phyloP scores from a whole-genome alignment of 2,888 invertebrate species.

The Eupithecia vulgata region DNA sequence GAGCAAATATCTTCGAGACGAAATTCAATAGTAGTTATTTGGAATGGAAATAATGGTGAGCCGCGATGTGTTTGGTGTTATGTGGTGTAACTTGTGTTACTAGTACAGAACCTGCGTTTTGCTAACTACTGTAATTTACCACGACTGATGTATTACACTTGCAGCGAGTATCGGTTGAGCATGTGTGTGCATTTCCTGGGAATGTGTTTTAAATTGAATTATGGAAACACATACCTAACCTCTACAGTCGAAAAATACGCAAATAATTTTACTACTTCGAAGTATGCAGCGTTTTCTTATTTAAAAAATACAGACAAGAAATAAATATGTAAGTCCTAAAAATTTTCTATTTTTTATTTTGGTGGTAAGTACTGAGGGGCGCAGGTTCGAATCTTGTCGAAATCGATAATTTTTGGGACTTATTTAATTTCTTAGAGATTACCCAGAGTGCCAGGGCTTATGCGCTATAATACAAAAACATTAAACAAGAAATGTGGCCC shows the following conservation, averaged over 20 bases:
- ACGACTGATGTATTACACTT: background rate
- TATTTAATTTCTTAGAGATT: too few species aligned
- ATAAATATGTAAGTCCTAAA: too few species aligned
- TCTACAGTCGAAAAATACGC: background rate
- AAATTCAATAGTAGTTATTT: background rate
- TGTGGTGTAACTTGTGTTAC: background rate
- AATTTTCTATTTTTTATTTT: too few species aligned
- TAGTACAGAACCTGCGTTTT: background rate
- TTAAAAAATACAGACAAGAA: background rate
- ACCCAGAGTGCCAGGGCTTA: too few species aligned
- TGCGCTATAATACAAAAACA: too few species aligned
- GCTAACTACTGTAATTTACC: background rate
- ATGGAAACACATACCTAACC: background rate
- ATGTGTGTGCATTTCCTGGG: slow-evolving; percentile 17
- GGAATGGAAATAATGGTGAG: background rate
- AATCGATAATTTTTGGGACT: too few species aligned
- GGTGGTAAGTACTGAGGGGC: too few species aligned
- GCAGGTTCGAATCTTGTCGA: too few species aligned
- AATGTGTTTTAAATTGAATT: background rate
- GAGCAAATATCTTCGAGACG: slow-evolving; percentile 10
- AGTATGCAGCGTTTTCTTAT: background rate
- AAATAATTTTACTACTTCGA: background rate
- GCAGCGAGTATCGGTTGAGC: background rate
- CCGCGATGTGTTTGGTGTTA: background rate
- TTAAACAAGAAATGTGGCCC: too few species aligned